A percentile compares a stretch with the other conserved stretches of the same genome.
These are phyloP conservation scores for Laupala kohalensis DNA, from an alignment of 1,140 invertebrate species.

Conservation along the genomic window DNA sequence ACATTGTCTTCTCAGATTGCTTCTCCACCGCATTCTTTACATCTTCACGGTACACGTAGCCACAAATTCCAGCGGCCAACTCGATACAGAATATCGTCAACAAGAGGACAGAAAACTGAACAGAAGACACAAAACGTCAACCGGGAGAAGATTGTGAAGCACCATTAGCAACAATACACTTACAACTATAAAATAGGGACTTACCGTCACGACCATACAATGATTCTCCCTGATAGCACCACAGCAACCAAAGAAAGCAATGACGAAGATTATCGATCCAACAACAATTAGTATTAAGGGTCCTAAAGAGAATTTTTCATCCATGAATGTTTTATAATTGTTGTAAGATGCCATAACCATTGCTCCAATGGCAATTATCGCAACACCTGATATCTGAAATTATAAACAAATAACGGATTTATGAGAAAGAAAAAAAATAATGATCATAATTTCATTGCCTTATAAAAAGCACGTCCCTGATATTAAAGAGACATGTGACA, in stretches of 20 bases:
- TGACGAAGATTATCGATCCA: constrained; percentile 69
- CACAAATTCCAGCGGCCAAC: constrained; percentile 69
- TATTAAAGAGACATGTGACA: not conserved
- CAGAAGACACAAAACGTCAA: constrained; percentile 20
- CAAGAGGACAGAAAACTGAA: constrained; percentile 71
- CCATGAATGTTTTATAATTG: constrained; percentile 54
- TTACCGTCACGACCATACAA: constrained; percentile 74
- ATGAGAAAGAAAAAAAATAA: not conserved
- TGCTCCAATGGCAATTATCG: constrained; percentile 57
- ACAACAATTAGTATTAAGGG: constrained; percentile 69
- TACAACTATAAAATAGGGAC: not conserved
- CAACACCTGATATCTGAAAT: constrained; percentile 59
- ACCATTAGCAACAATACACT: no score
- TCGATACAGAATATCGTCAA: constrained; percentile 72
- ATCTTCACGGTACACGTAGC: constrained; percentile 62
- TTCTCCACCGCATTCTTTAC: constrained; percentile 48
- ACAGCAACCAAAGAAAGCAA: constrained; percentile 80
- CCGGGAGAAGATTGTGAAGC: not conserved
- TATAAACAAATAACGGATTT: constrained; percentile 14
- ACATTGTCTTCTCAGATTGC: constrained; percentile 53
- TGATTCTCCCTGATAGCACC: constrained; percentile 75
- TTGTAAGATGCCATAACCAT: constrained; percentile 49
- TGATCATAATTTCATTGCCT: not conserved
- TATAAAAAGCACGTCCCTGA: not conserved
- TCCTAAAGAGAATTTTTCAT: constrained; percentile 53